Base-by-base conservation (phyloP, 2,113 vertebrate species). In the Xiphophorus hellerii region DNA sequence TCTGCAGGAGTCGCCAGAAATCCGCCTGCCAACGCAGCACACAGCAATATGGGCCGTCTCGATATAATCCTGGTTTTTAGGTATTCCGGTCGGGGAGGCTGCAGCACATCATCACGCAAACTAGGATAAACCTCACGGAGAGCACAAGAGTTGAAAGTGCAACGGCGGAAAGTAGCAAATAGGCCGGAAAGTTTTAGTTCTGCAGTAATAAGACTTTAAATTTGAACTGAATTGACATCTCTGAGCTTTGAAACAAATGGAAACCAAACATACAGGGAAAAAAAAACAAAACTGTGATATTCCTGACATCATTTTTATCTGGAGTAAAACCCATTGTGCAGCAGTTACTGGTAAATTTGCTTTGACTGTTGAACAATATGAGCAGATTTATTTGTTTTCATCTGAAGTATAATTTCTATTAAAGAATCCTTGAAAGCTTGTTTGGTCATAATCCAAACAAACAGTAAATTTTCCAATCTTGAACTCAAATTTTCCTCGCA, bases 71-170 rank as follows among this genome's bases (percentile, higher is more conserved):
- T 82, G 39, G 71, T 73, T 90, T 84, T 73, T 17, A 69, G 63
- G 79, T 78, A 90, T 88, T 84, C 88, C 69, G 89, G 91, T 90
- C 79, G 71, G 51, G 69, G 77, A 87, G 48, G 72, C 74, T 78
- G 81, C 77, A 75, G 79, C 69, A 1, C 29, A 84, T 90, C 84
- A 54, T 83, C 76, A 69, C 90, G 82, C 80, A 83, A 82, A 92
- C 88, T 68, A 64, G 80, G 66, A 81, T 66, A 71, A 78, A 82
- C 79, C 67, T 73, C 71, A 65, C 74, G 71, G 73, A 74, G 58
- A 54, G 44, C 68, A 25, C 17, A 2, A 13, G 79, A 78, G 62
- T 22, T 70, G 71, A 37, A 77, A 37, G 75, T 54, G 10, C 51
- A 69, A 29, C 70, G 60, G 0, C 4, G n/a, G 15, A 33, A 48